A percentile compares a stretch with the other conserved stretches of the same genome.
These are phyloP conservation scores for Drosophila recens DNA, from an alignment of 2,888 invertebrate species.

Conservation along the genomic window DNA sequence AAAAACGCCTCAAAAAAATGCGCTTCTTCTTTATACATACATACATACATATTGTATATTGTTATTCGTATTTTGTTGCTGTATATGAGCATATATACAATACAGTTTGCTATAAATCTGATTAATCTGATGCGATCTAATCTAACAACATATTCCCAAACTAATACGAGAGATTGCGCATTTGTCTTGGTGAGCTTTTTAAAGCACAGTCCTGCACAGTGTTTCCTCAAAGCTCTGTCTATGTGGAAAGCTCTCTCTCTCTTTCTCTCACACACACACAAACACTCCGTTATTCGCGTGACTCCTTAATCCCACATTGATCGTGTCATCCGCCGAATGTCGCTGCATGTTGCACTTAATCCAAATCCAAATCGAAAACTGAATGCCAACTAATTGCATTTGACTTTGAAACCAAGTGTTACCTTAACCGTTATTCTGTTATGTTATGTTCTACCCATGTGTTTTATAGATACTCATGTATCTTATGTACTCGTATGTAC, in stretches of 20 bases:
- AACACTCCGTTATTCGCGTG: background rate
- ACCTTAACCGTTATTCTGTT: slow-evolving; percentile 19
- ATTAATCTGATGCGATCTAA: slow-evolving; percentile 17
- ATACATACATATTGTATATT: slow-evolving; percentile 10
- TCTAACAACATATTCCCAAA: slow-evolving; percentile 40
- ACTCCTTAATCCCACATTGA: background rate
- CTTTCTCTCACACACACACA: slow-evolving; percentile 2
- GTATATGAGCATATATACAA: slow-evolving; percentile 10
- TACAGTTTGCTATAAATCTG: slow-evolving; percentile 10
- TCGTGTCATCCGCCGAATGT: slow-evolving; percentile 26
- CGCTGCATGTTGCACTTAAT: slow-evolving; percentile 52
- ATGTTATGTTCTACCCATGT: slow-evolving; percentile 25
- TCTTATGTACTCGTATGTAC: background rate
- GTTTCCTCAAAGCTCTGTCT: slow-evolving; percentile 15
- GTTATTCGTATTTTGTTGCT: slow-evolving; percentile 14
- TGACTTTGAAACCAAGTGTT: slow-evolving; percentile 11
- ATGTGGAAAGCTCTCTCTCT: background rate
- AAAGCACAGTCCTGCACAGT: no score
- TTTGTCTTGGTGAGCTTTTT: slow-evolving; percentile 47
- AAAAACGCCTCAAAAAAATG: slow-evolving; percentile 37
- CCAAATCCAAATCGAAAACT: background rate
- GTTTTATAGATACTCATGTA: slow-evolving; percentile 7
- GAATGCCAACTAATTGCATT: slow-evolving; percentile 26
- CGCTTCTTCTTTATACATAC: slow-evolving; percentile 31
- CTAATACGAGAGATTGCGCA: slow-evolving; percentile 45